Percentiles rank a stretch among this genome's conserved stretches.
phyloP scores from a whole-genome alignment of 2,888 invertebrate species.

The Pyrocoelia pectoralis region DNA sequence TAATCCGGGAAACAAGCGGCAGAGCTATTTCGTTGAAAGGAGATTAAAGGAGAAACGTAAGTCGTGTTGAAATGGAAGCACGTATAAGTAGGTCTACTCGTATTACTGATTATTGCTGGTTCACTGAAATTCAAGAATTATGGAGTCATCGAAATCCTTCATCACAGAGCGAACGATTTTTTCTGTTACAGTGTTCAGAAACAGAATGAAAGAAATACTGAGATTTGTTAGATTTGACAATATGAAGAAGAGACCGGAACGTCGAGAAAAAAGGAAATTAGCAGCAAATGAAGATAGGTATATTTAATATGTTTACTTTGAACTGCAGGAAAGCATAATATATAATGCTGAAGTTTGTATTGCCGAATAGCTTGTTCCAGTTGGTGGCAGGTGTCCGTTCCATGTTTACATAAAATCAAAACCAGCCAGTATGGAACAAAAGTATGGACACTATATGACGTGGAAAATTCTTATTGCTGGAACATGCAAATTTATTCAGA shows the following conservation, averaged over 20 bases:
- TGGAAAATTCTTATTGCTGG: neutral
- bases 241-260: neutral
- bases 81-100: too few relatives aligned
- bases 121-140: too few relatives aligned
- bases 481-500: too few relatives aligned
- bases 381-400: neutral
- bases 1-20: neutral
- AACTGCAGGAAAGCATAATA: slow-evolving; percentile 1
- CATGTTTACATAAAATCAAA: too few relatives aligned
- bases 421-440: neutral
- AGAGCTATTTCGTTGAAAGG: too few relatives aligned
- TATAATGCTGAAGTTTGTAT: neutral
- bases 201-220: slow-evolving; percentile 6
- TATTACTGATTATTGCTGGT: too few relatives aligned
- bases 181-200: neutral
- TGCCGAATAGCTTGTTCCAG: neutral
- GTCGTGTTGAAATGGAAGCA: too few relatives aligned
- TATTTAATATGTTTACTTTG: slow-evolving; percentile 1
- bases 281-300: neutral
- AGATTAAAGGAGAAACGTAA: too few relatives aligned
- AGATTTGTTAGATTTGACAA: slow-evolving; percentile 1
- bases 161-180: neutral
- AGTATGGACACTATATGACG: slow-evolving; percentile 2
- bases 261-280: slow-evolving; percentile 2
- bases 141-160: neutral